Base-by-base conservation (phyloP, 2,888 invertebrate genomes). In the Galeruca laticollis region DNA sequence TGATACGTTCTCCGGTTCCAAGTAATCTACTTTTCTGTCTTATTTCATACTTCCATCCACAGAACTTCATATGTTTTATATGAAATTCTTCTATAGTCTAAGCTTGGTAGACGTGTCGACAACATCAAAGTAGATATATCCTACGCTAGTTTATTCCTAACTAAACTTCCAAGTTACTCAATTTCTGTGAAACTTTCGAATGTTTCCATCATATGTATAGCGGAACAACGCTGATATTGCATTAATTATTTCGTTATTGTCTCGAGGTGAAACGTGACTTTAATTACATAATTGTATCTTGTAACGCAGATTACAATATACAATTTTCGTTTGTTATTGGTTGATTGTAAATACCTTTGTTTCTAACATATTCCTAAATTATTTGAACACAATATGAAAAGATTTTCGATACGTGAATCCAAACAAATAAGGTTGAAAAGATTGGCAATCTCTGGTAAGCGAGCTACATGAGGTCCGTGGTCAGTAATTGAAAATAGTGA, bases 251-350 rank as follows among this genome's bases (percentile, higher is more conserved):
- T 60, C 35, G 31, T 51, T 21, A 59, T 21, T 26, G 18, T 21
- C 15, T 20, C 15, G 35, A 66, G 51, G 21, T 60, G 49, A 18
- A 51, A 54, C 31, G 56, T 33, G 21, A 59, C 33, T 35, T 59
- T 59, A 66, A 66, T 66, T 66, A 66, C 51, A 49, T 51, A 51
- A 66, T 47, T 66, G 66, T 26, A 66, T 18, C 35, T 35, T 1
- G 33, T 31, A 35, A 56, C 33, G 26, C 33, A 33, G 33, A 56
- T 56, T 15, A 56, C 33, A 33, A n/a, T n/a, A n/a, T n/a, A n/a
- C n/a, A n/a, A 33, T 35, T 52, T 52, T 5, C 21, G 13, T 52
- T 52, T 20, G 13, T 13, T 21, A 10, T 3, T 26, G 13, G 21
- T n/a, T 49, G 10, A n/a, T 4, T 3, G 8, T n/a, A n/a, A n/a